Conservation (phyloP, 2,888 invertebrate species). For the Eristalis pertinax region DNA sequence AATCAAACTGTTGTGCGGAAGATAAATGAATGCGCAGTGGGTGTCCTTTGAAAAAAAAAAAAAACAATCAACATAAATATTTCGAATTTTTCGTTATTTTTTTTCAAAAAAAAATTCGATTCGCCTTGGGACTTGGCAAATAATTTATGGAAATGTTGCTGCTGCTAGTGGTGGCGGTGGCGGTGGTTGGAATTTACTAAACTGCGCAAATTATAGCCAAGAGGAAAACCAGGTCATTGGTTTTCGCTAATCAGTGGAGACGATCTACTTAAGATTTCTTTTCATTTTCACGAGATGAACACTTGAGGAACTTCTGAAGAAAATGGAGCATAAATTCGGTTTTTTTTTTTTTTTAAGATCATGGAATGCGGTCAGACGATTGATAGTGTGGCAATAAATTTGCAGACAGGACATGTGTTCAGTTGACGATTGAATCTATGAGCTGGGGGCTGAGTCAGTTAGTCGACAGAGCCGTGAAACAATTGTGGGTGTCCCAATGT, state of each 20-base stretch:
- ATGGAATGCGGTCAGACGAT: background rate
- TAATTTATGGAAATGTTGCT: constrained; percentile 44
- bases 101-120: constrained; percentile 4
- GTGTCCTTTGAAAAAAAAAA: constrained; percentile 13
- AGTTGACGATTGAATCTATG: background rate
- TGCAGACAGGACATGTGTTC: background rate
- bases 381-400: background rate
- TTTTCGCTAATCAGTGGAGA: background rate
- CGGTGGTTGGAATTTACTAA: background rate
- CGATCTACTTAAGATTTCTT: background rate
- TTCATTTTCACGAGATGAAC: background rate
- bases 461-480: too few species aligned
- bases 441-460: too few species aligned
- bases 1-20: background rate
- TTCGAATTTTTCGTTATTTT: background rate
- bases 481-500: too few species aligned
- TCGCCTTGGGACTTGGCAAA: constrained; percentile 38
- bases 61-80: constrained; percentile 7
- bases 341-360: background rate
- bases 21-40: constrained; percentile 17
- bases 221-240: constrained; percentile 35
- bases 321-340: background rate
- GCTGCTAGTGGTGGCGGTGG: too few species aligned
- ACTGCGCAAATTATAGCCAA: constrained; percentile 6
- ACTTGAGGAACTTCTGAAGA: background rate